Evolutionary conservation across 2,888 invertebrate genomes (phyloP), one percentile per base, ranked within the genome.

Genomic region (Petrolisthes manimaculis): DNA sequence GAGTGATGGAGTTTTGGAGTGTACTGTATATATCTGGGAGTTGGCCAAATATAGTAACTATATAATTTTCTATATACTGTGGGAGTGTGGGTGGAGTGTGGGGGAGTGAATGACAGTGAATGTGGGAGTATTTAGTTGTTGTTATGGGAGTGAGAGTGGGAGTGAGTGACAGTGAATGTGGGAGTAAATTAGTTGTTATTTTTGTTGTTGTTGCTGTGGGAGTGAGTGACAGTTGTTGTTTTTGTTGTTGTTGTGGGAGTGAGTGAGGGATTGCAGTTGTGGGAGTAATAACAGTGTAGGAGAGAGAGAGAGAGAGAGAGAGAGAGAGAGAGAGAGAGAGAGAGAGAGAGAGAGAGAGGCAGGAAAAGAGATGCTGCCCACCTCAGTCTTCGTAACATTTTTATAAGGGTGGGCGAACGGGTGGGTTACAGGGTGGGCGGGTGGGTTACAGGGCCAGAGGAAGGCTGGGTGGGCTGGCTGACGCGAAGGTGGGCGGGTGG

Each of bases 291-390:
- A 24, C 2, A n/a, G 37, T 4, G n/a, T n/a, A 4, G 77, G 77
- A 2, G n/a, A 12, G 69, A 61, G 82, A 69, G 21, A 51, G 69
- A 67, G 24, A 37, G 77, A 84, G 84, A 61, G 54, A 18, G 56
- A 14, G 14, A 14, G 4, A 14, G 53, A 53, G 83, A 71, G 56
- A 24, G 54, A 79, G 79, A 24, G 79, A 24, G 54, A 53, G 79
- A 24, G 79, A 79, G 5, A 2, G n/a, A n/a, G 74, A 54, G 74
- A 37, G 74, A 74, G 74, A 74, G 74, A 51, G 74, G n/a, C 54
- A 21, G 55, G 83, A 55, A 51, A 5, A 56, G 53, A 67, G 55
- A 53, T 37, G 77, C 79, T 82, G 78, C 78, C 83, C 83, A 77
- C 61, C 24, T 79, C 75, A 18, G 18, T n/a, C 71, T 5, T n/a